Conservation (phyloP, 2,797 vertebrate species). For the Lagorchestes hirsutus region DNA sequence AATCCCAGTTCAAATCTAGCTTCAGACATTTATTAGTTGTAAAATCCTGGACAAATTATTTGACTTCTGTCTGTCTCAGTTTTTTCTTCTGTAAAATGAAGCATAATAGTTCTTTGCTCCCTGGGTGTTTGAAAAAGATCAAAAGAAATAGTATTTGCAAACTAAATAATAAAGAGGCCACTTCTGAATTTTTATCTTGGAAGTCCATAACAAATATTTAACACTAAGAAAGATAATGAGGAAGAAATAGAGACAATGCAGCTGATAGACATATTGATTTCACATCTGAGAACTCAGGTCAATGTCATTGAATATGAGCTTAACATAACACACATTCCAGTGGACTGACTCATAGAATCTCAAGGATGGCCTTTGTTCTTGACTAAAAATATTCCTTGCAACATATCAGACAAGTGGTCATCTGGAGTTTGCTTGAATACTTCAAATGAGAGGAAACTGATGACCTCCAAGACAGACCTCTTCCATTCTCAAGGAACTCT, state of each 20-base stretch:
- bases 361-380: neutral
- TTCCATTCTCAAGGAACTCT: neutral
- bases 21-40: neutral
- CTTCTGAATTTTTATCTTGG: neutral
- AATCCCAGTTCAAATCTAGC: neutral
- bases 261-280: neutral
- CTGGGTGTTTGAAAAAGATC: neutral
- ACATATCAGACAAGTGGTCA: neutral
- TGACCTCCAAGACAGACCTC: neutral
- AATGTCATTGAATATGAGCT: neutral
- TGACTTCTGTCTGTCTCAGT: neutral
- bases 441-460: neutral
- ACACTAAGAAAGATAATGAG: neutral
- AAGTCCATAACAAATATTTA: neutral
- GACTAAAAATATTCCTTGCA: neutral
- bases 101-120: neutral
- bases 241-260: neutral
- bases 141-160: neutral
- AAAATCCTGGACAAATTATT: neutral
- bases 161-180: neutral
- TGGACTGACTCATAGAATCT: neutral
- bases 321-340: neutral
- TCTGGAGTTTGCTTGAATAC: neutral
- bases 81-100: neutral
- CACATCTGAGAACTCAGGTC: neutral